These are phyloP conservation scores for Ormyrus labotus DNA, from an alignment of 2,888 invertebrate genomes.

Conservation along the genomic window DNA sequence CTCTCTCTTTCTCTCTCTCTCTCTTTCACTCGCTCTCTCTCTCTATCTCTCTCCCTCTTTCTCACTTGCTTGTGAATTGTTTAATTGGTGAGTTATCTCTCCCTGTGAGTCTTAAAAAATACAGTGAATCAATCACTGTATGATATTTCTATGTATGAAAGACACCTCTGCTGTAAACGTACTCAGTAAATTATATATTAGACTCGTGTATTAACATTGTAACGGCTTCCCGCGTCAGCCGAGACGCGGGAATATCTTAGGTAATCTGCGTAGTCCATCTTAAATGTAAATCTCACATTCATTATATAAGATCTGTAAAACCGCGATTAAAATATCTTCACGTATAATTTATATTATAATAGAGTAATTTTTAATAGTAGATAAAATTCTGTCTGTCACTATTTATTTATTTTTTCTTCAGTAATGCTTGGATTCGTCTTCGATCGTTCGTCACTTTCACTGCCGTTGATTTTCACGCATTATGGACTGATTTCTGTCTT, in stretches of 20 bases:
- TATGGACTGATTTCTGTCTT: slow-evolving; percentile 40
- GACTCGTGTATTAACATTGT: slow-evolving; percentile 58
- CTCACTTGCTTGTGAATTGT: neutral
- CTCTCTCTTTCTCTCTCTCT: slow-evolving; percentile 8
- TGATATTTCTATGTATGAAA: slow-evolving; percentile 44
- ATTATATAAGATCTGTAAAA: slow-evolving; percentile 71
- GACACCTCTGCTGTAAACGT: slow-evolving; percentile 66
- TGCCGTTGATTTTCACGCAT: slow-evolving; percentile 36
- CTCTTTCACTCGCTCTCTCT: neutral
- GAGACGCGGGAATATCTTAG: slow-evolving; percentile 48
- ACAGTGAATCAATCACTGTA: slow-evolving; percentile 42
- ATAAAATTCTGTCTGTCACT: slow-evolving; percentile 70
- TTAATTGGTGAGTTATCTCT: slow-evolving; percentile 18
- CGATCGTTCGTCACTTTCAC: slow-evolving; percentile 27
- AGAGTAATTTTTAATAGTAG: slow-evolving; percentile 65
- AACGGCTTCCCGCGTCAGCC: slow-evolving; percentile 48
- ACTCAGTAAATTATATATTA: slow-evolving; percentile 66
- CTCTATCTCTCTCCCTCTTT: slow-evolving; percentile 1
- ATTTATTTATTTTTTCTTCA: slow-evolving; percentile 58
- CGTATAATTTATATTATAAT: slow-evolving; percentile 63
- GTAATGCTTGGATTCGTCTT: slow-evolving; percentile 34
- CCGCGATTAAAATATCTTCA: slow-evolving; percentile 72
- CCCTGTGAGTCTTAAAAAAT: slow-evolving; percentile 32
- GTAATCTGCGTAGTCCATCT: slow-evolving; percentile 59
- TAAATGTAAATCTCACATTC: slow-evolving; percentile 70